These are phyloP conservation scores for Perizoma affinitatum DNA, from an alignment of 2,888 invertebrate species.

Conservation along the genomic window DNA sequence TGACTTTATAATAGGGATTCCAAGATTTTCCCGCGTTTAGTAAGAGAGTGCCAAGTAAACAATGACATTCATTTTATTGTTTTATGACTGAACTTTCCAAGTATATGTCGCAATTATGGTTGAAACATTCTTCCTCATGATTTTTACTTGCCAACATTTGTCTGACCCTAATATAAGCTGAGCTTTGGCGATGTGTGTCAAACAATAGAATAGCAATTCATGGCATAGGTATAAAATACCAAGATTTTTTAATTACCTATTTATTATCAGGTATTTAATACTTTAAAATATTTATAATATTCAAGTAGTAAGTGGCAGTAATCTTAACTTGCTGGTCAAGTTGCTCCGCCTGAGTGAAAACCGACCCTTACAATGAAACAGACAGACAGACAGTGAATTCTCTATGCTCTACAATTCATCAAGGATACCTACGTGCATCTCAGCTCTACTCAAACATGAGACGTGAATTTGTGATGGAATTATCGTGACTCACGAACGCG, in stretches of 20 bases:
- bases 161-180: too few relatives aligned
- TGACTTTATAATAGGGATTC: constrained; percentile 7
- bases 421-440: constrained; percentile 16
- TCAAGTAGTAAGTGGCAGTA: too few relatives aligned
- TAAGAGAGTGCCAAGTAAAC: constrained; percentile 4
- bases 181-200: too few relatives aligned
- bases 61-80: constrained; percentile 12
- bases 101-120: not conserved
- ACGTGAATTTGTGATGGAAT: constrained; percentile 41
- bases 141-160: too few relatives aligned
- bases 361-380: not conserved
- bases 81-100: constrained; percentile 18
- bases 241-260: too few relatives aligned
- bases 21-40: constrained; percentile 12
- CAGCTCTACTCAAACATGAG: constrained; percentile 23
- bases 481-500: constrained; percentile 39
- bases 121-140: too few relatives aligned
- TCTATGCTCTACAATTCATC: not conserved
- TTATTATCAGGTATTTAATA: not conserved
- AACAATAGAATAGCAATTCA: too few relatives aligned
- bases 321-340: not conserved
- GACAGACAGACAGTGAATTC: not conserved
- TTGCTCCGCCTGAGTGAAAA: not conserved
- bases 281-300: too few relatives aligned
- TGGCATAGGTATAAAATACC: too few relatives aligned